Conservation (phyloP, 1,140 invertebrate genomes). For the Magallana gigas region DNA sequence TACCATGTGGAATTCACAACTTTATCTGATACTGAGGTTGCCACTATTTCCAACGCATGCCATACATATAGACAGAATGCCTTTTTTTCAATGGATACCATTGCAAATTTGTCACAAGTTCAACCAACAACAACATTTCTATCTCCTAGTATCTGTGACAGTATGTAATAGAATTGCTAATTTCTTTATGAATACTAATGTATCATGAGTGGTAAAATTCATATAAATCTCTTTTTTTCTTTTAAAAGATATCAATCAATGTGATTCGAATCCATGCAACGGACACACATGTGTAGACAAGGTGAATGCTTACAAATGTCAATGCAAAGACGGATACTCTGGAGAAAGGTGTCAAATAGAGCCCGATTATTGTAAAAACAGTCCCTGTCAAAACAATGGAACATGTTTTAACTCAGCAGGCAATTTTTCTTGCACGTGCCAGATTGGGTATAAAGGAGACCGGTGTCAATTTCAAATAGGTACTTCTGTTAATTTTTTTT, state of each 20-base stretch:
- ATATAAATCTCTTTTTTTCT: neutral
- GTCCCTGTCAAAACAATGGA: constrained; percentile 55
- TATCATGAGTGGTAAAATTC: neutral
- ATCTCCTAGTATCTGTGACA: neutral
- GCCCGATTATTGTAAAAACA: constrained; percentile 54
- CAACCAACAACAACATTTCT: neutral
- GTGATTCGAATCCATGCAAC: constrained; percentile 37
- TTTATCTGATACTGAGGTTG: neutral
- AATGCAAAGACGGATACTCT: constrained; percentile 44
- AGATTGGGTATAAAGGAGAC: constrained; percentile 86
- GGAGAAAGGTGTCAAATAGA: constrained; percentile 51
- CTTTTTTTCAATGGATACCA: neutral
- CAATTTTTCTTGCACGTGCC: constrained; percentile 94
- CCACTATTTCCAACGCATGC: neutral
- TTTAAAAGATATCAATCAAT: constrained; percentile 34
- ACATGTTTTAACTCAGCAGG: constrained; percentile 93
- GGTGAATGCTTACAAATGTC: constrained; percentile 17
- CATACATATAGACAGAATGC: neutral
- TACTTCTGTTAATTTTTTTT: neutral
- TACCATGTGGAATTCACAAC: neutral
- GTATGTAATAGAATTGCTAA: neutral
- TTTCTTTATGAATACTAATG: neutral
- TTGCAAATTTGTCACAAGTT: neutral
- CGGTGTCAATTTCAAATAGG: constrained; percentile 63
- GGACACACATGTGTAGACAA: constrained; percentile 38